Base-by-base conservation (phyloP, 2,113 vertebrate species). In the Plectropomus leopardus region DNA sequence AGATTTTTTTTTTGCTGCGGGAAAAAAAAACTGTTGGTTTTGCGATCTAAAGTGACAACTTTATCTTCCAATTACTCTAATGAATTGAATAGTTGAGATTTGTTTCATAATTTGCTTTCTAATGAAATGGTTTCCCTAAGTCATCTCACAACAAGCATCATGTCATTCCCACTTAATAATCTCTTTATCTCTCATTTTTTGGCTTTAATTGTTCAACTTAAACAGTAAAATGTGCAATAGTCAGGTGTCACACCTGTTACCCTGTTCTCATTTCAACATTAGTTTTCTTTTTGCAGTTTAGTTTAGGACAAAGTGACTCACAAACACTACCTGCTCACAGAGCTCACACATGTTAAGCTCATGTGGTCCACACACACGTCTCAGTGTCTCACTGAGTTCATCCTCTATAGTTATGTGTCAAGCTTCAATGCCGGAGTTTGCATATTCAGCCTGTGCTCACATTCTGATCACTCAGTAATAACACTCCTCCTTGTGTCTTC, bases 141-240 rank as follows among this genome's bases (percentile, higher is more conserved):
- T 51, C 60, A 32, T 40, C 48, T 44, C 61, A 57, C 36, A 36
- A 2, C 17, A 55, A 40, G 26, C 34, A 60, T 69, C 45, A 42
- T 2, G 3, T 32, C 15, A 58, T 24, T 53, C 26, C 58, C 4
- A 50, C 28, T 24, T 24, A 10, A 19, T 8, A 34, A 16, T 55
- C 50, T 59, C 53, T 50, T 24, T 42, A 15, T 59, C 53, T 48
- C 45, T 21, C 23, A 61, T 42, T 47, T 74, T 65, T 64, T 72
- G 23, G n/a, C 32, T 70, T 65, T 26, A 21, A 72, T 19, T 57
- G 28, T 74, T 67, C 5, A 58, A 47, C 51, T 34, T 68, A 75
- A 74, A 32, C 19, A 74, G n/a, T 60, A 65, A 53, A 67, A 77
- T 90, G 89, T 91, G 88, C 89, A 88, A 83, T 69, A 66, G 21